Conservation (phyloP, 30 jellyfish, hydroid and myxozoan species). For the Aurelia aurita complex sp. Pacific region DNA sequence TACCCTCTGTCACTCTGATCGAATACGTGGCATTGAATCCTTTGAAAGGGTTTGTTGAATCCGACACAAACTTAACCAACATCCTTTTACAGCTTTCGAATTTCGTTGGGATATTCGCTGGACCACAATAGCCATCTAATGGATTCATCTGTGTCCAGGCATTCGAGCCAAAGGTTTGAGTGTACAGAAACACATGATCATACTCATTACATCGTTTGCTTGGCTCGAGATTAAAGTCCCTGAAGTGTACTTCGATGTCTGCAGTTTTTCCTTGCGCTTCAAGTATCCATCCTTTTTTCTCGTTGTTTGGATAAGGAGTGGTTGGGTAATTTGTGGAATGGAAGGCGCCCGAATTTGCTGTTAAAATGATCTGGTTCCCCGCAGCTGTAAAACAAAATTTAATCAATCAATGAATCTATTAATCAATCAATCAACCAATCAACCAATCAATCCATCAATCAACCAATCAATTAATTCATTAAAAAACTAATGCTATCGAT, state of each 20-base stretch:
- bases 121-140: slow-evolving; percentile 89
- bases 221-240: slow-evolving; percentile 73
- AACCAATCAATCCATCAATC: too few relatives aligned
- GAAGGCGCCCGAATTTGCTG: slow-evolving; percentile 12
- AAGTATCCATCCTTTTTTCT: slow-evolving; percentile 70
- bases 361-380: too few relatives aligned
- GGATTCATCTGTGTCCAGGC: slow-evolving; percentile 70
- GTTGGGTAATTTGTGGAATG: slow-evolving; percentile 59
- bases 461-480: too few relatives aligned
- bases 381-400: too few relatives aligned
- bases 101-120: slow-evolving; percentile 23
- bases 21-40: slow-evolving; percentile 90
- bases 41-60: slow-evolving; percentile 47
- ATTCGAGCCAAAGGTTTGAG: slow-evolving; percentile 65
- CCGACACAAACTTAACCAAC: slow-evolving; percentile 81
- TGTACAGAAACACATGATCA: slow-evolving; percentile 79
- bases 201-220: slow-evolving; percentile 78
- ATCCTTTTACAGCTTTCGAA: slow-evolving; percentile 68
- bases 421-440: too few relatives aligned
- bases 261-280: slow-evolving; percentile 78
- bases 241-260: slow-evolving; percentile 66
- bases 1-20: slow-evolving; percentile 79
- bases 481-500: too few relatives aligned
- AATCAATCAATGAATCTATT: too few relatives aligned
- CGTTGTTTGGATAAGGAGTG: slow-evolving; percentile 37